Conservation (phyloP, 2,888 invertebrate genomes). For the Norana najaformis region DNA sequence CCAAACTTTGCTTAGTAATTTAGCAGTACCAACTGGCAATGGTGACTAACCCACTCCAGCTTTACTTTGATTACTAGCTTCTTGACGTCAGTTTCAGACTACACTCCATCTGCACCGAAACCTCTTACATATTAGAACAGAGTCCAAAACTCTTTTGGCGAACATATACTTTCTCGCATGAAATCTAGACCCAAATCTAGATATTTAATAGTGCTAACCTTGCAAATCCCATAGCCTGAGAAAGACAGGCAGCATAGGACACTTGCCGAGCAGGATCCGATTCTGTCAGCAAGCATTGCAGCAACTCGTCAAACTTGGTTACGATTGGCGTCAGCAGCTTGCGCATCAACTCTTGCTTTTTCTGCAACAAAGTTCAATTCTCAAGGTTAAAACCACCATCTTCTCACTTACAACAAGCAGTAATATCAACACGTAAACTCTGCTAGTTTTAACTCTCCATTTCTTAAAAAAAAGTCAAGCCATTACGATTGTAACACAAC, state of each 20-base stretch:
- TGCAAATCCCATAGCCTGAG: conserved; percentile 66
- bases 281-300: conserved; percentile 58
- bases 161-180: background rate
- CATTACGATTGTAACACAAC: background rate
- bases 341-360: conserved; percentile 63
- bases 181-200: background rate
- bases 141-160: background rate
- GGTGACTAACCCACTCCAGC: background rate
- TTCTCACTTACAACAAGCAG: background rate
- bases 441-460: background rate
- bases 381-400: background rate
- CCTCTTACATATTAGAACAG: background rate
- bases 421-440: conserved; percentile 24
- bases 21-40: too few relatives aligned
- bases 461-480: background rate
- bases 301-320: conserved; percentile 61
- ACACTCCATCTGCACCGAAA: background rate
- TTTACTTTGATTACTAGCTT: background rate
- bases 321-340: conserved; percentile 64
- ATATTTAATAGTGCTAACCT: conserved; percentile 53
- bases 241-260: conserved; percentile 62
- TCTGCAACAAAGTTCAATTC: conserved; percentile 54
- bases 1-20: too few relatives aligned
- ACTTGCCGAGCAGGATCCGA: conserved; percentile 57
- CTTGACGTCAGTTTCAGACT: background rate